phyloP scores from a whole-genome alignment of 2,113 vertebrate species.

The Pedetes capensis region DNA sequence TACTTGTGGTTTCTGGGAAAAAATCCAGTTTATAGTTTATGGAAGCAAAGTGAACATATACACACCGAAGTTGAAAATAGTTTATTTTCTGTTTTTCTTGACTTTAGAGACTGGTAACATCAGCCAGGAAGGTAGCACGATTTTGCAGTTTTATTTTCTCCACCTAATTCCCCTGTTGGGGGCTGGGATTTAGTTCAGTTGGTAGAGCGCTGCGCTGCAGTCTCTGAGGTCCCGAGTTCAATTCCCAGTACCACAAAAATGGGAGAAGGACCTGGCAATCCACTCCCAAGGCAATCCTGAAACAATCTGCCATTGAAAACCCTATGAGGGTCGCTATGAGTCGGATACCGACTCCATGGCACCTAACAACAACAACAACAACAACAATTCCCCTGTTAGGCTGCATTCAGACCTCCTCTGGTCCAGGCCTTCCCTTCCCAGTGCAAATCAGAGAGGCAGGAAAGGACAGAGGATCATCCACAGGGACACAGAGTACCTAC shows the following conservation, averaged over 20 bases:
- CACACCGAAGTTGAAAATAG: neutral
- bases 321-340: too few relatives aligned
- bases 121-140: neutral
- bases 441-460: neutral
- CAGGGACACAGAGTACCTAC: neutral
- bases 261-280: too few relatives aligned
- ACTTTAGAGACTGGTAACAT: neutral
- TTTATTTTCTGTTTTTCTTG: conserved; percentile 19
- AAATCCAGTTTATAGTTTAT: conserved; percentile 54
- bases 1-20: conserved; percentile 53
- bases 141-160: neutral
- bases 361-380: too few relatives aligned
- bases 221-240: too few relatives aligned
- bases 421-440: neutral
- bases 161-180: too few relatives aligned
- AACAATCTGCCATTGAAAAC: too few relatives aligned
- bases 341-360: too few relatives aligned
- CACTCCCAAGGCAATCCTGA: too few relatives aligned
- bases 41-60: neutral
- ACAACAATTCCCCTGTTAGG: too few relatives aligned
- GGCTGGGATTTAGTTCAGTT: too few relatives aligned
- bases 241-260: too few relatives aligned
- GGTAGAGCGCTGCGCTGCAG: too few relatives aligned
- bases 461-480: neutral
- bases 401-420: neutral